Evolutionary conservation across 2,888 invertebrate genomes (phyloP).

Genomic region (Arge pagana): DNA sequence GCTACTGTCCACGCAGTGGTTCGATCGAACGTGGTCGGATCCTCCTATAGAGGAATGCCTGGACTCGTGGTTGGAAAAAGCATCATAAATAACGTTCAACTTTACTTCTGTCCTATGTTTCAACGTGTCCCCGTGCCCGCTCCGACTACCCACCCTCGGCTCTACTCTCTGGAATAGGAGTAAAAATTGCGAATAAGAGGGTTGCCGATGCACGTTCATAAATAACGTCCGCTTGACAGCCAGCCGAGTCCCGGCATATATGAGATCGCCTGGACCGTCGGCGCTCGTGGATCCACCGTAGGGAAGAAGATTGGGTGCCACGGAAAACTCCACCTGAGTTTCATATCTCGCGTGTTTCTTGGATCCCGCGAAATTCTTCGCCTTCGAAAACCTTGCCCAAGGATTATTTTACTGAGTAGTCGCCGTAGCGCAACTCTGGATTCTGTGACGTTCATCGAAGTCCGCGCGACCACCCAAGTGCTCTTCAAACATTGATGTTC

Average conservation of each 20-base stretch:
- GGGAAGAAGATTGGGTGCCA: slow-evolving; percentile 13
- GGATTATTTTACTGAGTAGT: too few species aligned
- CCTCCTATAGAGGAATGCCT: slow-evolving; percentile 21
- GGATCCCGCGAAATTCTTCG: too few species aligned
- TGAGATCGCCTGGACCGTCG: slow-evolving; percentile 21
- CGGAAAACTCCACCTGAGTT: background rate
- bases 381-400: too few species aligned
- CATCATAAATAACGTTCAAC: slow-evolving; percentile 39
- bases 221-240: slow-evolving; percentile 50
- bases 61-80: slow-evolving; percentile 29
- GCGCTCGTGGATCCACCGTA: slow-evolving; percentile 5
- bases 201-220: slow-evolving; percentile 45
- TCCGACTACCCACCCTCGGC: slow-evolving; percentile 9
- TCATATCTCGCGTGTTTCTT: too few species aligned
- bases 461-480: too few species aligned
- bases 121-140: slow-evolving; percentile 28
- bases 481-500: too few species aligned
- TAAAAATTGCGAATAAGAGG: slow-evolving; percentile 51
- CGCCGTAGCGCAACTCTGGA: too few species aligned
- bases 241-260: slow-evolving; percentile 23
- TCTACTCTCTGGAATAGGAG: slow-evolving; percentile 46
- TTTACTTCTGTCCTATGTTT: slow-evolving; percentile 32
- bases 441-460: too few species aligned
- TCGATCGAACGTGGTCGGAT: slow-evolving; percentile 25
- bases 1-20: too few species aligned